phyloP scores from a whole-genome alignment of 2,797 vertebrate genomes.

The Apogon hyalosoma region DNA sequence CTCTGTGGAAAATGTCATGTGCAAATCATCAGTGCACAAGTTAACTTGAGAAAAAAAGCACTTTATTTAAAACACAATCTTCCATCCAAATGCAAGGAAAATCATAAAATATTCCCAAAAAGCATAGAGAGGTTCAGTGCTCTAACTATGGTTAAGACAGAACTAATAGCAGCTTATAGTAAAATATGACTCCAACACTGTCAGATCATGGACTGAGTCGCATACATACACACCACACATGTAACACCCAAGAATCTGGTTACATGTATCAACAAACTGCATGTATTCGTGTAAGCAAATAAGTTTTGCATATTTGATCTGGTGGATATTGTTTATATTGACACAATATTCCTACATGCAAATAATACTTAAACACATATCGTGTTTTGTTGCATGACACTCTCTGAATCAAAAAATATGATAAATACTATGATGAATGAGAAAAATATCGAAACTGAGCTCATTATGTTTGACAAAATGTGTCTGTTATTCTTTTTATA shows the following conservation, averaged over 20 bases:
- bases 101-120: background rate
- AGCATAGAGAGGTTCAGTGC: background rate
- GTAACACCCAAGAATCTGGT: constrained; percentile 8
- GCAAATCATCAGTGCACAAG: constrained; percentile 1
- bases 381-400: background rate
- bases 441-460: background rate
- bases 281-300: background rate
- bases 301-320: background rate
- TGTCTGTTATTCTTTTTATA: background rate
- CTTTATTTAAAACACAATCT: background rate
- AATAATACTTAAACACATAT: background rate
- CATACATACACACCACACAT: background rate
- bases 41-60: background rate
- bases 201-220: constrained; percentile 20
- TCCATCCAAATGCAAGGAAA: background rate
- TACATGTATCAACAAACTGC: constrained; percentile 15
- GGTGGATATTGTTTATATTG: background rate
- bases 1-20: constrained; percentile 1
- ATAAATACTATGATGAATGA: background rate
- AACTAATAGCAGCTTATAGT: constrained; percentile 8
- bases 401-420: background rate
- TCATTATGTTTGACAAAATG: background rate
- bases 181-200: constrained; percentile 10
- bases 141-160: constrained; percentile 17
- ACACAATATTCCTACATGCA: background rate